Evolutionary conservation across 2,113 vertebrate species (phyloP), one percentile per base, ranked within the genome.

Genomic region (Panurus biarmicus): DNA sequence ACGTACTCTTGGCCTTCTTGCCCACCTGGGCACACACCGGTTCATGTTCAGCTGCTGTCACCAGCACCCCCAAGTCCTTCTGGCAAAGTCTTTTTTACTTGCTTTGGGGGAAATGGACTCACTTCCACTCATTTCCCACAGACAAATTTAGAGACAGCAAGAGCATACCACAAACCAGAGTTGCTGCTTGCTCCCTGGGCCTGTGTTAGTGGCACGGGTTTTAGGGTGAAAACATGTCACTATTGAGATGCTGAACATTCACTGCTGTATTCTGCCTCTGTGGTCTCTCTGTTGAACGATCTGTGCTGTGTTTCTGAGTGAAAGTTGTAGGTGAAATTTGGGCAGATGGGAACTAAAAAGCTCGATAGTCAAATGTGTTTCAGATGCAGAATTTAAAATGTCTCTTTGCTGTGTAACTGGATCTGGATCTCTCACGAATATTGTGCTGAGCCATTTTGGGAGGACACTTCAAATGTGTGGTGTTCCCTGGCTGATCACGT

Each of bases 1-100:
- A 23, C 0, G 1, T 26, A 4, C 35, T 35, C 7, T 1, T 75
- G 29, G 54, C n/a, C 18, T 20, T 22, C 33, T 35, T 61, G 47
- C 11, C 31, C 14, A 10, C 35, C 12, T 56, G 62, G 40, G 31
- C 64, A 61, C 40, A 42, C 25, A 13, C 35, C 42, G 19, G 14
- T 26, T 76, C 42, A 2, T 23, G 48, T 33, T 70, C 48, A 69
- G 22, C 48, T 19, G 3, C 56, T 83, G 31, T 40, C 31, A 83
- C 35, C 47, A 75, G 47, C 62, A 48, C 17, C 26, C 35, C 31
- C 29, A 45, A 45, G 16, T 45, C 40, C 70, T 65, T 25, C 42
- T 4, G 29, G 45, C 29, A 74, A 70, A 89, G 51, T n/a, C 28
- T 50, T 84, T 67, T 58, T n/a, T 6, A 22, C 26, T 31, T 20